phyloP scores from a whole-genome alignment of 2,888 invertebrate species.

The Ariolimax columbianus region DNA sequence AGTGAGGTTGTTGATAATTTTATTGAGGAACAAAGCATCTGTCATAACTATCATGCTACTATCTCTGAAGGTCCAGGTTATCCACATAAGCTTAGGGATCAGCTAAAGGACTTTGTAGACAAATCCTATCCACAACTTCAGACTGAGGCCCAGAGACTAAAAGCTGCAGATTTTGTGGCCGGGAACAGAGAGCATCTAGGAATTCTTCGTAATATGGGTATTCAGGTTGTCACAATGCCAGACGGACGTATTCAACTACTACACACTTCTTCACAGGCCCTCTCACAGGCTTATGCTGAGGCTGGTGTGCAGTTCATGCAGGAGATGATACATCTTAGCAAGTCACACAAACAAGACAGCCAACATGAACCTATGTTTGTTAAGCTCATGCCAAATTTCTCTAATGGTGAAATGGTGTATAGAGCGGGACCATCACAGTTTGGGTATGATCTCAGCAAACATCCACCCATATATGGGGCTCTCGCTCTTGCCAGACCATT shows the following conservation, averaged over 20 bases:
- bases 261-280: conserved; percentile 90
- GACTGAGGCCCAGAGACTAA: conserved; percentile 61
- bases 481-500: conserved; percentile 85
- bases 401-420: conserved; percentile 81
- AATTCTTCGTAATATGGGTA: conserved; percentile 94
- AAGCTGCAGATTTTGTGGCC: conserved; percentile 82
- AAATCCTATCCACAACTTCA: conserved; percentile 85
- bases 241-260: conserved; percentile 95
- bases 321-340: conserved; percentile 95
- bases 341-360: conserved; percentile 79
- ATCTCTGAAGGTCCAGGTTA: conserved; percentile 79
- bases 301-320: conserved; percentile 97
- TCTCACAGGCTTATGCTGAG: conserved; percentile 90
- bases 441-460: conserved; percentile 86
- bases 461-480: conserved; percentile 80
- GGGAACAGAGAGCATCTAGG: conserved; percentile 92
- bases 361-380: conserved; percentile 79
- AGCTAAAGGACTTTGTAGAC: conserved; percentile 90
- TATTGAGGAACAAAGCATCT: conserved; percentile 82
- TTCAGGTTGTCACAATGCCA: conserved; percentile 90
- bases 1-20: neutral
- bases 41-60: conserved; percentile 91
- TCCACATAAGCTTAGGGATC: conserved; percentile 88
- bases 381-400: conserved; percentile 80
- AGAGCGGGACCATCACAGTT: conserved; percentile 95